Evolutionary conservation across 2,113 vertebrate genomes (phyloP).

Genomic region (Tragelaphus imberbis): DNA sequence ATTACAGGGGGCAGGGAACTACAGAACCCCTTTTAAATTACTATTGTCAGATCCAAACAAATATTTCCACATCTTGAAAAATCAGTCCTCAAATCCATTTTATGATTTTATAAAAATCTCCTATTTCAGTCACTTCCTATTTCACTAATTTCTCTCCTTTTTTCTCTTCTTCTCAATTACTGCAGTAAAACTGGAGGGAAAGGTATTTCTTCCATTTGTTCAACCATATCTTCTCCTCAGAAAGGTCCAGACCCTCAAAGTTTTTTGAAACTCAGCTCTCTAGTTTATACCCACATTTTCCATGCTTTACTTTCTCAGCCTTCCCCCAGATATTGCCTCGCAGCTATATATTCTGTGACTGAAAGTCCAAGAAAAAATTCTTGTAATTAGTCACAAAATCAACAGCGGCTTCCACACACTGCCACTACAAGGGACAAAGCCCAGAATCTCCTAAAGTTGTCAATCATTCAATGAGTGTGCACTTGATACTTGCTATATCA

Average conservation of each 20-base stretch:
- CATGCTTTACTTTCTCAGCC: background rate
- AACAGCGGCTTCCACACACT: background rate
- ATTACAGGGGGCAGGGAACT: background rate
- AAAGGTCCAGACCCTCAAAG: background rate
- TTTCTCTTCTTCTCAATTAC: background rate
- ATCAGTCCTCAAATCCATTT: background rate
- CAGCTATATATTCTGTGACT: background rate
- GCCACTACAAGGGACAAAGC: background rate
- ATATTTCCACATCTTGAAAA: background rate
- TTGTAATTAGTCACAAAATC: background rate
- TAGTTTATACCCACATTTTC: background rate
- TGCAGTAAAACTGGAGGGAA: background rate
- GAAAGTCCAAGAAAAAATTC: background rate
- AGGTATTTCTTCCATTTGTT: background rate
- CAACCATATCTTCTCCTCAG: background rate
- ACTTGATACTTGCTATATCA: background rate
- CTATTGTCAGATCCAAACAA: background rate
- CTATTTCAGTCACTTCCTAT: background rate
- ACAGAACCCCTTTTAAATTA: background rate
- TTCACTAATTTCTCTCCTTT: background rate
- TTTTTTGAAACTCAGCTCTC: background rate
- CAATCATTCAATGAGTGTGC: background rate
- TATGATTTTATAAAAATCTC: conserved; percentile 5
- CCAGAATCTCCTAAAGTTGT: conserved; percentile 15
- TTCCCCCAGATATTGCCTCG: background rate